Conservation (phyloP, 2,113 vertebrate genomes). For the Laterallus jamaicensis region DNA sequence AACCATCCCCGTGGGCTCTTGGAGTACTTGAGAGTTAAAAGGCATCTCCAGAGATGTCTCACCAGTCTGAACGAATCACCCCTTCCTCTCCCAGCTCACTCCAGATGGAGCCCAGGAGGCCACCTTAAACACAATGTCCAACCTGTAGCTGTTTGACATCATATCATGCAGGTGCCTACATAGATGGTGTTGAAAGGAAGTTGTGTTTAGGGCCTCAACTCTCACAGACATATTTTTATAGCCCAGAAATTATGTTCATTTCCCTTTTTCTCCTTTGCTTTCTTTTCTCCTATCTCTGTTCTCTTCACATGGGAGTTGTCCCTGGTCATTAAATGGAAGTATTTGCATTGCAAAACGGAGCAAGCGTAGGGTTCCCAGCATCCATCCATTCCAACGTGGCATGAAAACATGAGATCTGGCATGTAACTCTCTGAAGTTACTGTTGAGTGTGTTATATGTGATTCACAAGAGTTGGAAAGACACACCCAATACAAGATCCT, state of each 20-base stretch:
- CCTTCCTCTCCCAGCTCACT: not conserved
- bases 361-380: not conserved
- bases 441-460: not conserved
- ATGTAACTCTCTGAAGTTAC: not conserved
- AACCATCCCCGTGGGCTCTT: not conserved
- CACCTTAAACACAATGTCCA: not conserved
- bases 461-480: not conserved
- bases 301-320: not conserved
- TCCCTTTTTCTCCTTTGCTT: not conserved
- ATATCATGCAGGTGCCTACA: not conserved
- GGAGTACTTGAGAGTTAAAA: not conserved
- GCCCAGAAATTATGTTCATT: not conserved
- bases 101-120: not conserved
- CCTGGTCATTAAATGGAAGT: not conserved
- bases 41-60: not conserved
- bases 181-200: not conserved
- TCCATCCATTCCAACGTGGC: not conserved
- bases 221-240: not conserved
- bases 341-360: not conserved
- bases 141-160: not conserved
- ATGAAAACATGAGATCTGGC: not conserved
- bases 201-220: rapidly evolving
- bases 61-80: rapidly evolving
- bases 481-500: not conserved
- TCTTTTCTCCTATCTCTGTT: not conserved